phyloP scores from a whole-genome alignment of 2,797 vertebrate species.

The Sebastes reedi region DNA sequence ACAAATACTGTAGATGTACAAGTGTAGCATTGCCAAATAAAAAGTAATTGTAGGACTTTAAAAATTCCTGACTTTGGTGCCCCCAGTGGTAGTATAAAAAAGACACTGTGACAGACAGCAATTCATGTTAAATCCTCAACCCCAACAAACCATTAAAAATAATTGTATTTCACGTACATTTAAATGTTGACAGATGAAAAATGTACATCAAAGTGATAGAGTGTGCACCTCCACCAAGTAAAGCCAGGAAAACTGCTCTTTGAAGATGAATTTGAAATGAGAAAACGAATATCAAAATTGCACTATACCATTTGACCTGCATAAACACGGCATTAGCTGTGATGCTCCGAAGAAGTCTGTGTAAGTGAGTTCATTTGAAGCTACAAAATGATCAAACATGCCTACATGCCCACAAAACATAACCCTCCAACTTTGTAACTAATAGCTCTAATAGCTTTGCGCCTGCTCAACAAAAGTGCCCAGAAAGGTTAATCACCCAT shows the following conservation, averaged over 20 bases:
- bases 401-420: no score
- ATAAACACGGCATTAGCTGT: background rate
- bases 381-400: background rate
- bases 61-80: background rate
- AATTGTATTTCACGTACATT: background rate
- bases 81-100: background rate
- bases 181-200: background rate
- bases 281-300: background rate
- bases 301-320: background rate
- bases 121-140: background rate
- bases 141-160: no score
- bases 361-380: background rate
- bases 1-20: background rate
- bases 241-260: background rate
- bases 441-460: background rate
- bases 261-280: background rate
- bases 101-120: background rate
- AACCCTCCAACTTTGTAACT: background rate
- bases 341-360: background rate
- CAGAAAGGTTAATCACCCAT: background rate
- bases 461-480: background rate
- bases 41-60: background rate
- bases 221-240: background rate
- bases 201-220: background rate
- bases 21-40: background rate